Conservation (phyloP, 2,797 vertebrate genomes). For the Esox masquinongy region DNA sequence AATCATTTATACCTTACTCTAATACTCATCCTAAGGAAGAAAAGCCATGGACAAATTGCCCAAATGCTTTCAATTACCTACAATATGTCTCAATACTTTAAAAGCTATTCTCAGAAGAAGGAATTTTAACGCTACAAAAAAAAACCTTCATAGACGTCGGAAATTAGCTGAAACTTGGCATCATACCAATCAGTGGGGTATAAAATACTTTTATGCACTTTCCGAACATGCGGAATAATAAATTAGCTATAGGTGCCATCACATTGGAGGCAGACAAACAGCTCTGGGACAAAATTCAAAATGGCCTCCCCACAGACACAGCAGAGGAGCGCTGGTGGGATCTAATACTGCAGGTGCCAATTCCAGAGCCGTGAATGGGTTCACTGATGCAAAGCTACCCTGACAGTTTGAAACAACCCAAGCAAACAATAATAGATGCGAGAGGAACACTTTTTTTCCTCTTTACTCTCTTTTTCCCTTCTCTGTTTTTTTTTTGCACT, state of each 20-base stretch:
- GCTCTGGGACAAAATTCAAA: slow-evolving; percentile 31
- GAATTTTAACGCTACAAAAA: slow-evolving; percentile 20
- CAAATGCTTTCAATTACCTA: slow-evolving; percentile 21
- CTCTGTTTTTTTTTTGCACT: neutral
- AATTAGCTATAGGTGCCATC: slow-evolving; percentile 17
- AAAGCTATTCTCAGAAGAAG: slow-evolving; percentile 23
- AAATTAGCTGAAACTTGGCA: slow-evolving; percentile 41
- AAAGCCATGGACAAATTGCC: slow-evolving; percentile 21
- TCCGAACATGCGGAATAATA: slow-evolving; percentile 19
- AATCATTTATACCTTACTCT: slow-evolving; percentile 12
- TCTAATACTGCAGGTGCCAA: slow-evolving; percentile 29
- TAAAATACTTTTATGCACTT: slow-evolving; percentile 34
- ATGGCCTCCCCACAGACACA: slow-evolving; percentile 26
- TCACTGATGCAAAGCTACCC: slow-evolving; percentile 46
- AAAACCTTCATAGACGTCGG: slow-evolving; percentile 26
- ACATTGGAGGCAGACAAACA: slow-evolving; percentile 31
- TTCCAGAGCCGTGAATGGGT: slow-evolving; percentile 39
- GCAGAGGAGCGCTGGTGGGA: slow-evolving; percentile 3
- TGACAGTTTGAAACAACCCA: slow-evolving; percentile 44
- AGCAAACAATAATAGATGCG: slow-evolving; percentile 31
- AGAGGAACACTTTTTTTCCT: slow-evolving; percentile 26
- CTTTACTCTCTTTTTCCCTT: neutral
- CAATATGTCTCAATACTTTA: slow-evolving; percentile 10
- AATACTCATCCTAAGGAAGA: slow-evolving; percentile 11
- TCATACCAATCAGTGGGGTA: slow-evolving; percentile 14